Percentiles rank a stretch among this genome's conserved stretches.
These are phyloP conservation scores for Euzophera pinguis DNA, from an alignment of 2,888 invertebrate genomes.

Conservation along the genomic window DNA sequence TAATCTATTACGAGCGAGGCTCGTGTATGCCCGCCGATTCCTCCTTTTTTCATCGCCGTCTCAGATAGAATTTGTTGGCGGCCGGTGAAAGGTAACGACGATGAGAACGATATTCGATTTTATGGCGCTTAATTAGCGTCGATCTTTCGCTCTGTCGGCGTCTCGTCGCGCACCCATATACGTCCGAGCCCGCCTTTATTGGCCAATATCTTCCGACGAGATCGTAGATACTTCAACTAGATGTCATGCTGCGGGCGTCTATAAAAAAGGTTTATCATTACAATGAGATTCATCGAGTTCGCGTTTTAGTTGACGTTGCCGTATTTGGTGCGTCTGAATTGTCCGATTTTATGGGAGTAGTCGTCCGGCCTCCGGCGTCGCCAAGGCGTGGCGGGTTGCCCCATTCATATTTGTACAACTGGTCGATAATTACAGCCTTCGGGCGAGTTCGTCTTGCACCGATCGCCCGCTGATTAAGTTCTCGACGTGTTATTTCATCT, in stretches of 20 bases:
- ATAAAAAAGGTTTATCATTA: constrained; percentile 40
- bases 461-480: constrained; percentile 66
- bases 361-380: constrained; percentile 39
- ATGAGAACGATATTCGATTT: constrained; percentile 68
- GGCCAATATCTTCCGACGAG: constrained; percentile 50
- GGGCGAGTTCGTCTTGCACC: constrained; percentile 31
- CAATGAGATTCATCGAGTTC: constrained; percentile 13
- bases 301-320: constrained; percentile 16
- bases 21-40: constrained; percentile 55
- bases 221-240: constrained; percentile 58
- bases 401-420: constrained; percentile 72
- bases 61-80: constrained; percentile 51
- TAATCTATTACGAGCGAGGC: constrained; percentile 72
- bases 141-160: constrained; percentile 63
- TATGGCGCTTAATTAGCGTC: constrained; percentile 74
- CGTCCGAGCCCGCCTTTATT: constrained; percentile 53
- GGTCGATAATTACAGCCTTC: constrained; percentile 62
- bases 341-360: constrained; percentile 36
- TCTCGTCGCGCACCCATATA: constrained; percentile 50
- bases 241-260: constrained; percentile 48
- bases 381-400: constrained; percentile 36
- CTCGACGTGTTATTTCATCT: constrained; percentile 58
- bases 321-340: constrained; percentile 26
- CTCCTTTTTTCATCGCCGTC: constrained; percentile 48
- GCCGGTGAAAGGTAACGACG: constrained; percentile 65